phyloP scores from a whole-genome alignment of 2,888 invertebrate genomes.

The Eilema griseolum region DNA sequence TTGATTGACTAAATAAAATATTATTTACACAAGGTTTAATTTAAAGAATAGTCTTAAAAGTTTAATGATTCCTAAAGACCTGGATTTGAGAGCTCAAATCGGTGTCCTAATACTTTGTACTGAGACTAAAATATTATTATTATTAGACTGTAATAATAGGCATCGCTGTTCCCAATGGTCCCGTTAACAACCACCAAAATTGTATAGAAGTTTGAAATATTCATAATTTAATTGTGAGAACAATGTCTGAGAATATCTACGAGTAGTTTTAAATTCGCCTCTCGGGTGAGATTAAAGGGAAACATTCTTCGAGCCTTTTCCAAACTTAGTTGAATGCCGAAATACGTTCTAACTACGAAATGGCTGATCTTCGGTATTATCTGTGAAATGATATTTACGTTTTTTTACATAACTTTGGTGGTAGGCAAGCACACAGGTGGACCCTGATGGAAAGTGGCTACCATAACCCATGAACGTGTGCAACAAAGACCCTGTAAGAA shows the following conservation, averaged over 20 bases:
- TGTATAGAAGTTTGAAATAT: constrained; percentile 16
- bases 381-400: background rate
- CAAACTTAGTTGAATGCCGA: background rate
- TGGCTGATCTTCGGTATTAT: background rate
- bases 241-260: constrained; percentile 2
- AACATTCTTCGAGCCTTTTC: background rate
- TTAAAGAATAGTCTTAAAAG: background rate
- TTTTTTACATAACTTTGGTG: too few species aligned
- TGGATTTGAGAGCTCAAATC: background rate
- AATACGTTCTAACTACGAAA: background rate
- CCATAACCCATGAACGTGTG: too few species aligned
- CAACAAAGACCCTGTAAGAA: too few species aligned
- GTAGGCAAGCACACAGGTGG: too few species aligned
- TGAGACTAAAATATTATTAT: constrained; percentile 1
- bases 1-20: too few species aligned
- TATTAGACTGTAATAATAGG: background rate
- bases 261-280: constrained; percentile 9
- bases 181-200: constrained; percentile 22
- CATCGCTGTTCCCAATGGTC: constrained; percentile 6
- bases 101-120: background rate
- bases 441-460: too few species aligned
- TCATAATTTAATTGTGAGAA: constrained; percentile 19
- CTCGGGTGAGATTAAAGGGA: constrained; percentile 8
- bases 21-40: too few species aligned
- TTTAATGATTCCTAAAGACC: background rate